Evolutionary conservation across 2,113 vertebrate genomes (phyloP).

Genomic region (Dicerorhinus sumatrensis): DNA sequence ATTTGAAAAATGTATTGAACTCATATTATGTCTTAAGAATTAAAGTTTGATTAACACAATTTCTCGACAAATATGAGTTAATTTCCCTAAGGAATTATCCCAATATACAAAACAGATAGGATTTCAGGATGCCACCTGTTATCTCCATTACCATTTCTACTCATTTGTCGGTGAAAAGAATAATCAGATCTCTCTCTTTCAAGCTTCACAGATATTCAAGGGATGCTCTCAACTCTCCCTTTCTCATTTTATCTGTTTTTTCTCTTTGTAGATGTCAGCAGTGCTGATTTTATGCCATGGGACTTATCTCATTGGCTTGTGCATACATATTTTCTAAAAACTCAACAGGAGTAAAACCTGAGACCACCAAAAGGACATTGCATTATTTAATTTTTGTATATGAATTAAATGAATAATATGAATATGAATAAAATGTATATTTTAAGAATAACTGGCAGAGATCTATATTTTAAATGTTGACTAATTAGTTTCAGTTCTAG

Average conservation of each 20-base stretch:
- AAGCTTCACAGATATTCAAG: not conserved
- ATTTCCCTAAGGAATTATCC: not conserved
- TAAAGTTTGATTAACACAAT: not conserved
- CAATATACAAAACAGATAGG: not conserved
- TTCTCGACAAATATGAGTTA: not conserved
- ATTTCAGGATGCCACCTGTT: not conserved
- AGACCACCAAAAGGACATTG: accelerated
- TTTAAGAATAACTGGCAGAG: not conserved
- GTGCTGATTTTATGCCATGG: not conserved
- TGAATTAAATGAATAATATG: not conserved
- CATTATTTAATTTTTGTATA: not conserved
- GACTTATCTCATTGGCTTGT: not conserved
- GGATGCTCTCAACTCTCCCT: not conserved
- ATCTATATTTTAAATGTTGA: not conserved
- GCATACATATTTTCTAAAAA: no score
- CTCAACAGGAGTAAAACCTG: not conserved
- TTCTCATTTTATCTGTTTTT: not conserved
- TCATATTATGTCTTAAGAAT: not conserved
- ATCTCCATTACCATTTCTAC: not conserved
- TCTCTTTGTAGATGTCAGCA: not conserved
- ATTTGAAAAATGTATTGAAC: not conserved
- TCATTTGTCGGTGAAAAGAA: not conserved
- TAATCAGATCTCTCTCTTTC: not conserved
- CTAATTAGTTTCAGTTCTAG: not conserved
- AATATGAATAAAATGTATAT: not conserved